Conservation (phyloP, 2,113 vertebrate genomes). For the Planiliza haematocheilus region DNA sequence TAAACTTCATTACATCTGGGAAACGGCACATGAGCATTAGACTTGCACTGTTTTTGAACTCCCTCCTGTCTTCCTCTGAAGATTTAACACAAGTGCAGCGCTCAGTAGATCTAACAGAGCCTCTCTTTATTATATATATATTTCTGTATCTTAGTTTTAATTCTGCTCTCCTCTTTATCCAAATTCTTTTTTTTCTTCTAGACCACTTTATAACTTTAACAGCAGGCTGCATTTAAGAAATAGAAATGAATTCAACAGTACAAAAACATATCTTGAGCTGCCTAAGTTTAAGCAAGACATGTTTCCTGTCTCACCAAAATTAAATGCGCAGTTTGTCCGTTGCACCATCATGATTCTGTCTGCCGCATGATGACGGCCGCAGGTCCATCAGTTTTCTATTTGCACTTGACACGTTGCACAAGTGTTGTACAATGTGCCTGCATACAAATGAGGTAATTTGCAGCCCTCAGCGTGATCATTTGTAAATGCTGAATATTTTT, state of each 20-base stretch:
- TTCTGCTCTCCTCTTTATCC: no score
- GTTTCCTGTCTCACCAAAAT: neutral
- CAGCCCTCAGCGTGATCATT: neutral
- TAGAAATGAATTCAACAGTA: neutral
- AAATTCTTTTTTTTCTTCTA: no score
- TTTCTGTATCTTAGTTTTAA: neutral
- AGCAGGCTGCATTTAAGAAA: no score
- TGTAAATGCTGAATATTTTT: neutral
- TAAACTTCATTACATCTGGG: constrained; percentile 35
- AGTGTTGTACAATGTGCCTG: neutral
- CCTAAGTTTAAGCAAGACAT: neutral
- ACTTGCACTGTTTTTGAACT: constrained; percentile 2
- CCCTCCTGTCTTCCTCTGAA: neutral
- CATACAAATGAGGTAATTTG: constrained; percentile 13
- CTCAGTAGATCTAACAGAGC: neutral
- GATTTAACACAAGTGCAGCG: constrained; percentile 14
- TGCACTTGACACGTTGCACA: constrained; percentile 1
- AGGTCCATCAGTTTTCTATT: constrained; percentile 17
- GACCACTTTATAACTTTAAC: no score
- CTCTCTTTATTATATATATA: neutral
- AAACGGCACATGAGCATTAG: constrained; percentile 16
- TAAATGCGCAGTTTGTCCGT: neutral
- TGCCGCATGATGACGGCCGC: neutral
- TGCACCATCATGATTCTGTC: neutral
- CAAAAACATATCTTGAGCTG: neutral